A percentile compares a stretch with the other conserved stretches of the same genome.
These are phyloP conservation scores for Caenorhabditis japonica DNA, from an alignment of 2,888 invertebrate species.

Conservation along the genomic window DNA sequence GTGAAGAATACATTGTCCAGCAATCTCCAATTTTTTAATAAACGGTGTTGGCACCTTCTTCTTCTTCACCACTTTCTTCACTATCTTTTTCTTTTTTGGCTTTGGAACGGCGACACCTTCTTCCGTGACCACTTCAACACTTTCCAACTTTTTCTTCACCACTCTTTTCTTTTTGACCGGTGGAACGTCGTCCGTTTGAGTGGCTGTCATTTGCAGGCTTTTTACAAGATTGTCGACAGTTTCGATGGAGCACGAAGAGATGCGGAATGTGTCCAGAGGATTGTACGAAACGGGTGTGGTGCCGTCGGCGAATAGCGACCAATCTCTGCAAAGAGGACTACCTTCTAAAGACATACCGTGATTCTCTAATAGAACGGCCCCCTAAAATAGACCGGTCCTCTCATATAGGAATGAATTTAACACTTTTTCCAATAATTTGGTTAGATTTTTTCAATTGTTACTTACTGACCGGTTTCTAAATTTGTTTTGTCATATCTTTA, in stretches of 20 bases:
- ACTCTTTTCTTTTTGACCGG: constrained; percentile 52
- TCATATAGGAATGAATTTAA: too few relatives aligned
- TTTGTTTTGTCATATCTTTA: too few relatives aligned
- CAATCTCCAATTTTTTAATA: constrained; percentile 60
- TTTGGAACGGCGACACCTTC: constrained; percentile 29
- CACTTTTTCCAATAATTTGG: too few relatives aligned
- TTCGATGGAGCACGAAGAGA: constrained; percentile 61
- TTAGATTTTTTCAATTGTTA: too few relatives aligned
- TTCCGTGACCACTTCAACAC: constrained; percentile 26
- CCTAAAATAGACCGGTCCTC: too few relatives aligned
- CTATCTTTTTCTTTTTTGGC: constrained; percentile 52
- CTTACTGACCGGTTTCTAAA: too few relatives aligned
- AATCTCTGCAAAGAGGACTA: constrained; percentile 55
- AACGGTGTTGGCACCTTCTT: constrained; percentile 44
- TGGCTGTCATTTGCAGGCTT: constrained; percentile 49
- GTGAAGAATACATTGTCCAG: constrained; percentile 63
- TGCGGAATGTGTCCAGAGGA: constrained; percentile 61
- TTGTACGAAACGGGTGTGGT: constrained; percentile 56
- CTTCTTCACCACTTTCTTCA: constrained; percentile 53
- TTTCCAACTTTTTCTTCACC: constrained; percentile 52
- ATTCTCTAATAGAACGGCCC: too few relatives aligned
- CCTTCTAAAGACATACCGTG: too few relatives aligned
- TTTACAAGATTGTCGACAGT: constrained; percentile 58
- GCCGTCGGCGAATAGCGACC: constrained; percentile 62
- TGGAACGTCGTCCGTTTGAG: constrained; percentile 24